A percentile compares a stretch with the other conserved stretches of the same genome.
Conservation (phyloP, 2,888 invertebrate species). For the Ariolimax columbianus region DNA sequence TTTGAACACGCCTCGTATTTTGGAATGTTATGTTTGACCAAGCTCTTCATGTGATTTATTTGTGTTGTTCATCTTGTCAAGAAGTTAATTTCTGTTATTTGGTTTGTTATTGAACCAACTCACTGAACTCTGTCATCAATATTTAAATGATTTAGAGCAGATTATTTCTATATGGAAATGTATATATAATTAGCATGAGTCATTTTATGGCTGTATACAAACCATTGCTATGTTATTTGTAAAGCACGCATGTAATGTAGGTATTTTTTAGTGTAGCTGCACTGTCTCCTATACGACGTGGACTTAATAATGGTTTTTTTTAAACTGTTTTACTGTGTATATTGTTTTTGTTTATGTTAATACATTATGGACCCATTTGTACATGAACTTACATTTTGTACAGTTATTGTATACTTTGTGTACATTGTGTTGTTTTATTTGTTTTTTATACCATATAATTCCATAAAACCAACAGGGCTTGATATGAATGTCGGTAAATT, state of each 20-base stretch:
- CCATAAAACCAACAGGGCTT: not conserved
- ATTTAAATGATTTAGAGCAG: not conserved
- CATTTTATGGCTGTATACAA: not conserved
- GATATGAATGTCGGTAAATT: not conserved
- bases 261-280: not conserved
- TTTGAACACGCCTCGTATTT: too few relatives aligned
- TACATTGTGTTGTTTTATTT: not conserved
- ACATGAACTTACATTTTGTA: not conserved
- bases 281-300: not conserved
- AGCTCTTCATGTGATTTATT: not conserved
- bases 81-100: not conserved
- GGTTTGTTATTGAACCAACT: not conserved
- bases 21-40: too few relatives aligned
- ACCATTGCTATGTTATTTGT: not conserved
- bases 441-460: not conserved
- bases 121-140: not conserved
- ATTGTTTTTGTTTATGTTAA: not conserved
- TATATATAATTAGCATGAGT: not conserved
- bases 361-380: not conserved
- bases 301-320: not conserved
- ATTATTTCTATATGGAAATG: not conserved
- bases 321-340: too few relatives aligned
- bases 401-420: not conserved
- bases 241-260: not conserved
- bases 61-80: not conserved